Evolutionary conservation across 2,888 invertebrate species (phyloP).

Genomic region (Gandaritis pyraliata): DNA sequence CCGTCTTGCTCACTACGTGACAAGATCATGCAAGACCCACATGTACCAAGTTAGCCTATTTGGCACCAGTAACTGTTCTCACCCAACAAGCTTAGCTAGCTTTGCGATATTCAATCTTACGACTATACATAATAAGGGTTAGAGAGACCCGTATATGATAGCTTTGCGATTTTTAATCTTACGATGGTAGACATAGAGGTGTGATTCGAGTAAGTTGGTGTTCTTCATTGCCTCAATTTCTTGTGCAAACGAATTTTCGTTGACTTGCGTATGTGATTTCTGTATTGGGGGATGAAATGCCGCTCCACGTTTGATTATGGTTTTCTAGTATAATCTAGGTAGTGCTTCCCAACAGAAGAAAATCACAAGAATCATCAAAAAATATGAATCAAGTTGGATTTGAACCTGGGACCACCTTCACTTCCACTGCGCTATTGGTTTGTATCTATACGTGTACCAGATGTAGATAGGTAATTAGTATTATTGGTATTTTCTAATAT

Average conservation of each 20-base stretch:
- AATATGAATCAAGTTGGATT: too few relatives aligned
- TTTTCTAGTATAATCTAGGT: too few relatives aligned
- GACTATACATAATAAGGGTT: neutral
- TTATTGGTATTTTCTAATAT: too few relatives aligned
- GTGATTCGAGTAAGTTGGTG: constrained; percentile 35
- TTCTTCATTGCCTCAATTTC: constrained; percentile 59
- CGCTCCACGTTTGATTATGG: constrained; percentile 33
- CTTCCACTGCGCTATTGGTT: too few relatives aligned
- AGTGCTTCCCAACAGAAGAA: too few relatives aligned
- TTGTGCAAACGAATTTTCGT: constrained; percentile 56
- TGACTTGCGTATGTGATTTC: constrained; percentile 49
- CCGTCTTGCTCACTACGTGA: constrained; percentile 55
- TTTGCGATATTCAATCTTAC: constrained; percentile 13
- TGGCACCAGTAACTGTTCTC: constrained; percentile 53
- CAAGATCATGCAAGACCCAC: constrained; percentile 43
- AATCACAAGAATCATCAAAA: too few relatives aligned
- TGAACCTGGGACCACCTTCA: too few relatives aligned
- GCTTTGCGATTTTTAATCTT: constrained; percentile 13
- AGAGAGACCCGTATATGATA: constrained; percentile 10
- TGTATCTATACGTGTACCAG: too few relatives aligned
- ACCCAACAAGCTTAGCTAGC: constrained; percentile 21
- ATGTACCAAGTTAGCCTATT: constrained; percentile 49
- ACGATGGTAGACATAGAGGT: neutral
- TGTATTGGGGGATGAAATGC: constrained; percentile 44
- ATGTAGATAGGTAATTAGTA: too few relatives aligned